Conservation (phyloP, 1,140 invertebrate species). For the Platyscapa corneri region DNA sequence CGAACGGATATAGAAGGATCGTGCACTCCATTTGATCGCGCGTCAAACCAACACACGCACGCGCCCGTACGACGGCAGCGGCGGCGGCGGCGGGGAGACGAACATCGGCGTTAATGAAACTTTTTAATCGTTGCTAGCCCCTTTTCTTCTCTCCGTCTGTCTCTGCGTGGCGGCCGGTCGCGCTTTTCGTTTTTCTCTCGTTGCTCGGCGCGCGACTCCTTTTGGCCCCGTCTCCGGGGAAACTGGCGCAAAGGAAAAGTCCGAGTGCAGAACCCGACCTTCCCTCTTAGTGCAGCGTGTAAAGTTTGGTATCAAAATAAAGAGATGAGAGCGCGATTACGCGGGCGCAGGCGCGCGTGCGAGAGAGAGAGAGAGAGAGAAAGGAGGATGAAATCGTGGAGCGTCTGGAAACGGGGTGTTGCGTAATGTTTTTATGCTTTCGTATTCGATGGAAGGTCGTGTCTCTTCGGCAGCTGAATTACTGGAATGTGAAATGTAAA, state of each 20-base stretch:
- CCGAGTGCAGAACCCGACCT: constrained; percentile 48
- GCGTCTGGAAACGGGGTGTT: not conserved
- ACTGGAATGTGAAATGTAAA: no score
- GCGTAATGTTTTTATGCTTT: no score
- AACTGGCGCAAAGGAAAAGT: constrained; percentile 42
- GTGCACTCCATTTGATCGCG: constrained; percentile 65
- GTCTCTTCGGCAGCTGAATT: no score
- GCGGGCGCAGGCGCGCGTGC: not conserved
- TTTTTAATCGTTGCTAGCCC: constrained; percentile 65
- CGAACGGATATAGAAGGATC: constrained; percentile 59
- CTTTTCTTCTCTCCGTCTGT: constrained; percentile 51
- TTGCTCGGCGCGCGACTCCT: not conserved
- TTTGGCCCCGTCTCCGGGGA: not conserved
- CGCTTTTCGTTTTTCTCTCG: not conserved
- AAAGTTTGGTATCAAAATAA: constrained; percentile 61
- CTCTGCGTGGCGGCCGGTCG: not conserved
- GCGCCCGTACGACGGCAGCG: not conserved
- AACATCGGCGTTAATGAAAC: constrained; percentile 66
- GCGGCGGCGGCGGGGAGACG: constrained; percentile 50
- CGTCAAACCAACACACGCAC: not conserved
- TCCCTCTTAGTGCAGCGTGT: constrained; percentile 52
- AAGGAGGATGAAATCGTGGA: not conserved
- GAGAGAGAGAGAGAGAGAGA: not conserved
- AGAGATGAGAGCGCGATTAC: no score
- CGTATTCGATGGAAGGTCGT: no score